Conservation (phyloP, 2,888 invertebrate species). For the Eucriotettix oculatus region DNA sequence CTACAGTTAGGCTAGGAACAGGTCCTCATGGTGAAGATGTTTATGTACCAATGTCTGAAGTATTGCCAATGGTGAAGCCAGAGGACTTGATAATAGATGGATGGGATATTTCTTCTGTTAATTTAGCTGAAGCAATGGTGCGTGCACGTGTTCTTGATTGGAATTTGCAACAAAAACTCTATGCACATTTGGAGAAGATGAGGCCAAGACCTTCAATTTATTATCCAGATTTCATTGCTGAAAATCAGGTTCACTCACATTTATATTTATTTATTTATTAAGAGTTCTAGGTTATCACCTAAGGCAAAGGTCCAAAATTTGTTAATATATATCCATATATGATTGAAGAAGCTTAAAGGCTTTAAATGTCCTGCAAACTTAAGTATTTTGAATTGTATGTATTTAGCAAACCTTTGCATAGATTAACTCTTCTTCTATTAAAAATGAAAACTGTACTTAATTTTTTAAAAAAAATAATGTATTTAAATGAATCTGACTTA, state of each 20-base stretch:
- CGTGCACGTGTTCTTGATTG: constrained; percentile 75
- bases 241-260: constrained; percentile 55
- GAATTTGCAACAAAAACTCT: constrained; percentile 61
- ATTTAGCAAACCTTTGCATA: too few relatives aligned
- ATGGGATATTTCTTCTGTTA: constrained; percentile 73
- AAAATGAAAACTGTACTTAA: too few relatives aligned
- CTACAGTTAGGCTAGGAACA: constrained; percentile 69
- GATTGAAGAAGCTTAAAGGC: too few relatives aligned
- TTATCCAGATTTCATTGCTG: constrained; percentile 84
- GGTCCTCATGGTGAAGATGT: constrained; percentile 52
- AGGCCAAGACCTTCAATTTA: constrained; percentile 78
- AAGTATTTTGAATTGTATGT: too few relatives aligned
- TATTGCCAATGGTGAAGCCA: constrained; percentile 81
- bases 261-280: neutral
- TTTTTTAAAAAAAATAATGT: too few relatives aligned
- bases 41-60: constrained; percentile 58
- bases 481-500: too few relatives aligned
- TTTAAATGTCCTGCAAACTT: too few relatives aligned
- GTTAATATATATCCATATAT: too few relatives aligned
- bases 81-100: constrained; percentile 78
- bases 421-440: too few relatives aligned
- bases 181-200: constrained; percentile 49
- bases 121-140: constrained; percentile 73
- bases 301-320: too few relatives aligned
- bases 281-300: neutral